phyloP scores from a whole-genome alignment of 2,888 invertebrate species.

The Resseliella maxima region DNA sequence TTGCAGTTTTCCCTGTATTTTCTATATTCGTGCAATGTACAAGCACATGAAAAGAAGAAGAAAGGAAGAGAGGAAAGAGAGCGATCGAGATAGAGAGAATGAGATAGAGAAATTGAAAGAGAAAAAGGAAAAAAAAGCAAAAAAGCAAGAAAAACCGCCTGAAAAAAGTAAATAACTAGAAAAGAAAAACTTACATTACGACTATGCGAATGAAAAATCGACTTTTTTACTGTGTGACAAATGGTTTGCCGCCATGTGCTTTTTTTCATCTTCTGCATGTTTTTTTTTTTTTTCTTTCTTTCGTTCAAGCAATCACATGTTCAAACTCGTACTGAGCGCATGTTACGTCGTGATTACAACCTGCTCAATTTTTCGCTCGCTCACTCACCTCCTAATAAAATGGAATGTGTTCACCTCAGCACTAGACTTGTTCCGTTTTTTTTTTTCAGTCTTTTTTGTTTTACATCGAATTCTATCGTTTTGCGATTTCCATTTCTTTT shows the following conservation, averaged over 20 bases:
- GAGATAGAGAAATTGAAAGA: too few species aligned
- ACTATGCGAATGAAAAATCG: slow-evolving; percentile 40
- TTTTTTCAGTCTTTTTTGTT: background rate
- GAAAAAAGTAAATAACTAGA: slow-evolving; percentile 27
- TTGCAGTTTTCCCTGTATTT: background rate
- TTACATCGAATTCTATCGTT: too few species aligned
- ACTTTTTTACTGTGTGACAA: slow-evolving; percentile 8
- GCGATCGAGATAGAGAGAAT: too few species aligned
- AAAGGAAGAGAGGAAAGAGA: too few species aligned
- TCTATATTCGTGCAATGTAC: background rate
- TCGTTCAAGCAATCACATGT: background rate
- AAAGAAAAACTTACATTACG: slow-evolving; percentile 34
- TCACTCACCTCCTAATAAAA: background rate
- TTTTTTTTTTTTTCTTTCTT: background rate
- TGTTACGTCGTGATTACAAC: slow-evolving; percentile 25
- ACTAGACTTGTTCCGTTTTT: background rate
- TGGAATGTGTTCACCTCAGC: background rate
- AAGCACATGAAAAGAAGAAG: too few species aligned
- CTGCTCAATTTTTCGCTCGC: background rate
- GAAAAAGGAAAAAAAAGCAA: too few species aligned
- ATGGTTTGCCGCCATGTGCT: slow-evolving; percentile 35
- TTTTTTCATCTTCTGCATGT: background rate
- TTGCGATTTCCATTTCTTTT: too few species aligned
- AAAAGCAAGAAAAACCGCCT: background rate
- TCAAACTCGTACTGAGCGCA: background rate